A percentile compares a stretch with the other conserved stretches of the same genome.
phyloP scores from a whole-genome alignment of 2,113 vertebrate genomes.

The Micromys minutus region DNA sequence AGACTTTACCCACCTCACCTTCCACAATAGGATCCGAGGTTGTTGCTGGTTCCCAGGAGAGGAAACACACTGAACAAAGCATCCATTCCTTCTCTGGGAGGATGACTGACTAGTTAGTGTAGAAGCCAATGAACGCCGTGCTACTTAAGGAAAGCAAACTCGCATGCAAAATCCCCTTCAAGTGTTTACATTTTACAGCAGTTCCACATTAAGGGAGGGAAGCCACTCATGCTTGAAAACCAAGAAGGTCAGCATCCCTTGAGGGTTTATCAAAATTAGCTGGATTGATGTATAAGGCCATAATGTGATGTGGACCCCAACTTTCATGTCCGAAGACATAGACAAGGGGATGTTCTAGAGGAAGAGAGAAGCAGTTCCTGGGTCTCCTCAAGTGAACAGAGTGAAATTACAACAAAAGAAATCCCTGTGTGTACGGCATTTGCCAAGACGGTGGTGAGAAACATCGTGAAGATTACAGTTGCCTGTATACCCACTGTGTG shows the following conservation, averaged over 20 bases:
- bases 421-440: neutral
- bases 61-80: conserved; percentile 2
- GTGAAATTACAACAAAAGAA: neutral
- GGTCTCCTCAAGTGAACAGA: neutral
- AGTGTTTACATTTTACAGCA: neutral
- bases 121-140: neutral
- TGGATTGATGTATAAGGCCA: neutral
- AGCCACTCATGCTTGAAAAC: conserved; percentile 18
- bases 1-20: neutral
- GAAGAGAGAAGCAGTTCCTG: neutral
- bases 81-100: neutral
- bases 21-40: neutral
- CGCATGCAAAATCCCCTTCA: conserved; percentile 15
- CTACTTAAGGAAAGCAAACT: neutral
- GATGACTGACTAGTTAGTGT: neutral
- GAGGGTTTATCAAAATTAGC: neutral
- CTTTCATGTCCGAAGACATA: neutral
- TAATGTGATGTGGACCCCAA: neutral
- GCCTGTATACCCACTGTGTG: neutral
- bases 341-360: neutral
- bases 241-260: neutral
- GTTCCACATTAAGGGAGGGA: neutral
- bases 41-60: neutral
- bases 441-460: neutral
- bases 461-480: neutral